Evolutionary conservation across 2,888 invertebrate genomes (phyloP).

Genomic region (Apodemia duryi): DNA sequence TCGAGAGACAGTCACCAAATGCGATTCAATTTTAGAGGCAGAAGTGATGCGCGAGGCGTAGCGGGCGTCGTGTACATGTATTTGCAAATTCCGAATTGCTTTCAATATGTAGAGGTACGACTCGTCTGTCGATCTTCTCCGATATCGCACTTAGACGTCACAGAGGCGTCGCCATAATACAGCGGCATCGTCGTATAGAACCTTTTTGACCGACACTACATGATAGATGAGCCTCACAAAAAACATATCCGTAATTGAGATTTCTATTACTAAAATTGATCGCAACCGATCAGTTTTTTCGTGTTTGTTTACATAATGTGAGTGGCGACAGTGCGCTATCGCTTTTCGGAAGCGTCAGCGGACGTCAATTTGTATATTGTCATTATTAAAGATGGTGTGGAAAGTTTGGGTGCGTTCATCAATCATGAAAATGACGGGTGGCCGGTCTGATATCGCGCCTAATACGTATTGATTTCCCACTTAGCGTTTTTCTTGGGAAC

Average conservation of each 20-base stretch:
- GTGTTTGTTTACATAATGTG: constrained; percentile 75
- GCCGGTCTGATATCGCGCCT: constrained; percentile 75
- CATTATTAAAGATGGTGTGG: constrained; percentile 73
- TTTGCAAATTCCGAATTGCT: constrained; percentile 75
- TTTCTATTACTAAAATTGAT: constrained; percentile 76
- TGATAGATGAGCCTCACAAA: constrained; percentile 73
- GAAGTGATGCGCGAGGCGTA: constrained; percentile 55
- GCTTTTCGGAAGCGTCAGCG: constrained; percentile 70
- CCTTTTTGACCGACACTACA: constrained; percentile 66
- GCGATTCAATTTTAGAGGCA: constrained; percentile 70
- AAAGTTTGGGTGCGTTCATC: constrained; percentile 75
- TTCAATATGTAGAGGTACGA: constrained; percentile 71
- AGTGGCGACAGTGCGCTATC: constrained; percentile 68
- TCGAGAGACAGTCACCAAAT: constrained; percentile 54
- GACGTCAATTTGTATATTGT: constrained; percentile 79
- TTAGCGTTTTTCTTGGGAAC: constrained; percentile 77
- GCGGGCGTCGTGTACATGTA: constrained; percentile 62
- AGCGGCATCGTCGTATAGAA: constrained; percentile 38
- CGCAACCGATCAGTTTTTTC: constrained; percentile 60
- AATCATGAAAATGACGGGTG: constrained; percentile 74
- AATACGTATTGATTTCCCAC: constrained; percentile 80
- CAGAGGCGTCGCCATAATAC: constrained; percentile 64
- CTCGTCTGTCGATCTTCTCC: constrained; percentile 73
- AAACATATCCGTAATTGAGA: constrained; percentile 77
- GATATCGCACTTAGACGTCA: constrained; percentile 71